These are phyloP conservation scores for Eulemur rubriventer DNA, from an alignment of 2,797 vertebrate genomes.

Conservation along the genomic window DNA sequence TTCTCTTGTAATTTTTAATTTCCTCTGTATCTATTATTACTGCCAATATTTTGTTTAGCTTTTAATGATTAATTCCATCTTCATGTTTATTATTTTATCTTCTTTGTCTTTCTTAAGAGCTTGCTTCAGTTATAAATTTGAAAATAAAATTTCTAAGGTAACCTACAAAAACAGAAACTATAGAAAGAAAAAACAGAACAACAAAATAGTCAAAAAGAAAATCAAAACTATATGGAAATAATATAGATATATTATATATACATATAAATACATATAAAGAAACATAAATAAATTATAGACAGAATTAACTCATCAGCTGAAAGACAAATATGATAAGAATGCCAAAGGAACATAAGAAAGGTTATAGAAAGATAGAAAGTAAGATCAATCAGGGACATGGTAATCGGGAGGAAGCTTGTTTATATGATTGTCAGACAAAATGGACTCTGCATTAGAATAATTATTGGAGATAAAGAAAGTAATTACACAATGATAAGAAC, in stretches of 20 bases:
- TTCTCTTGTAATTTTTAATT: neutral
- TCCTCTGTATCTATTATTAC: neutral
- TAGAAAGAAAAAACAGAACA: neutral
- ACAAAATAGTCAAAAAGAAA: neutral
- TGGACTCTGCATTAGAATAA: neutral
- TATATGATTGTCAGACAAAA: conserved; percentile 26
- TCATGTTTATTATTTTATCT: neutral
- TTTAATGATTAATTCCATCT: neutral
- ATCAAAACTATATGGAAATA: neutral
- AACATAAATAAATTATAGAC: neutral
- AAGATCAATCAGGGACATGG: neutral
- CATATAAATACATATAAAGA: neutral
- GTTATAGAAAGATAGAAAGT: neutral
- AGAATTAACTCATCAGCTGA: neutral
- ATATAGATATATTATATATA: neutral
- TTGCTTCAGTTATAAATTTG: neutral
- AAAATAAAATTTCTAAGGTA: neutral
- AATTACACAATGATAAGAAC: neutral
- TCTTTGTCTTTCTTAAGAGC: neutral
- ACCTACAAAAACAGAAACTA: neutral
- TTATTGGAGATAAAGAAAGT: neutral
- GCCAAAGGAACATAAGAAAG: neutral
- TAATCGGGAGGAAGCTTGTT: neutral
- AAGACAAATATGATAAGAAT: neutral
- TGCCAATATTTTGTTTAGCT: neutral